Base-by-base conservation (phyloP, 64 coral and sea anemone species). In the Montipora sp. region DNA sequence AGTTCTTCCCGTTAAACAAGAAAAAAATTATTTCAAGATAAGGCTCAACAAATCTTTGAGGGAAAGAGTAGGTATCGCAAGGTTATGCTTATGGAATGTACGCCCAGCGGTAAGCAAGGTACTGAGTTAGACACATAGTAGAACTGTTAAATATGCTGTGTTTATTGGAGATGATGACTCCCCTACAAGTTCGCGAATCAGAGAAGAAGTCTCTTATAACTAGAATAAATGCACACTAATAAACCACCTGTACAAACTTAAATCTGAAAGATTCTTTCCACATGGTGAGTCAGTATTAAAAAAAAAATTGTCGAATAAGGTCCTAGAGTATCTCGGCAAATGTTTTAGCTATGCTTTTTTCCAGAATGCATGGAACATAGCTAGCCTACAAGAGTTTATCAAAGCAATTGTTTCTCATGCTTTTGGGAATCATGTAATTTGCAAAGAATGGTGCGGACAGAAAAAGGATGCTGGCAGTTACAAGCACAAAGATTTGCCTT, bases 131-230 rank as follows among this genome's bases (percentile, higher is more conserved):
- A 36, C 36, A 2, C 36, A 36, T 36, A 0, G 2, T 36, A 36
- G 36, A 36, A 36, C 65, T 68, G 75, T 67, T 85, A 92, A 74
- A 77, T 84, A 45, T 27, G 55, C 80, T 20, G 70, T 81, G 19
- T 92, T 59, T 86, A 82, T 92, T 84, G 80, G 90, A n/a, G 81
- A 92, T 48, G 81, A 92, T 73, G 90, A 92, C 23, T 76, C 65
- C 36, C 15, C 80, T 11, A 92, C 81, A 77, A 71, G 77, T 16
- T 81, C 81, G 12, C 69, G 73, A 59, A 73, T 92, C 7, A 58
- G 70, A 3, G 59, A 87, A 36, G 70, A 84, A 48, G 71, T 83
- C 44, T 5, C 10, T 15, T 92, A 86, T 22, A 9, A 92, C n/a
- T 61, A 86, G 3, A 53, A 63, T 16, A 75, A 80, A 59, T 80